Evolutionary conservation across 2,888 invertebrate genomes (phyloP), one percentile per base, ranked within the genome.

Genomic region (Ophion costatus): DNA sequence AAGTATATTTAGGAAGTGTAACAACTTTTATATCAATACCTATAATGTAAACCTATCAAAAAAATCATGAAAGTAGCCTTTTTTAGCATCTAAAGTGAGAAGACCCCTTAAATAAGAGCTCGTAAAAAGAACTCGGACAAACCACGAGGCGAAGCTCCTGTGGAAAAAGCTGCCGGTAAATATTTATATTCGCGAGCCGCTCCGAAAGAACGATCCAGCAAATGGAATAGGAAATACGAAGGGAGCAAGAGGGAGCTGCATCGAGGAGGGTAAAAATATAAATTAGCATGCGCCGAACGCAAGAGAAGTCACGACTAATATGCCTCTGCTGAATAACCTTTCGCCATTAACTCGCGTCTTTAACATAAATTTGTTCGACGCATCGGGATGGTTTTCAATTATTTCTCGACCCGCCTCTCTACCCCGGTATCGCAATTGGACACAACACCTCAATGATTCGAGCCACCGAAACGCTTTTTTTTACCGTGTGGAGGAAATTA

Each of bases 291-390:
- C 84, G 74, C 74, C 57, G 69, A 78, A 69, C 74, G 64, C 61
- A 70, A 74, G 56, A 14, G 63, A 61, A 80, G 67, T 80, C 77
- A 81, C 80, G 84, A 81, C 80, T 81, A 77, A 81, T 84, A 80
- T 66, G 74, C 45, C 71, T 33, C 67, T 80, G 80, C 67, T 80
- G 80, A 78, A 78, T 82, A 79, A 75, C 66, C 59, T 82, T 67
- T 79, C 75, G 20, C 61, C 82, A 82, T 79, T 78, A 66, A 75
- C 17, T 29, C 42, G 61, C 71, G 51, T 71, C 20, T 69, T 81
- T 84, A 81, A 81, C 71, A 74, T 74, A 84, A 81, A 84, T 81
- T 84, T 81, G 57, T 78, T 81, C 84, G 69, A 77, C 73, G 67
- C 64, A 70, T 67, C 79, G 59, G 63, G 17, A 78, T 71, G 56